These are phyloP conservation scores for Eucidaris tribuloides DNA, from an alignment of 35 echinoderm and acorn worm genomes.

Conservation along the genomic window DNA sequence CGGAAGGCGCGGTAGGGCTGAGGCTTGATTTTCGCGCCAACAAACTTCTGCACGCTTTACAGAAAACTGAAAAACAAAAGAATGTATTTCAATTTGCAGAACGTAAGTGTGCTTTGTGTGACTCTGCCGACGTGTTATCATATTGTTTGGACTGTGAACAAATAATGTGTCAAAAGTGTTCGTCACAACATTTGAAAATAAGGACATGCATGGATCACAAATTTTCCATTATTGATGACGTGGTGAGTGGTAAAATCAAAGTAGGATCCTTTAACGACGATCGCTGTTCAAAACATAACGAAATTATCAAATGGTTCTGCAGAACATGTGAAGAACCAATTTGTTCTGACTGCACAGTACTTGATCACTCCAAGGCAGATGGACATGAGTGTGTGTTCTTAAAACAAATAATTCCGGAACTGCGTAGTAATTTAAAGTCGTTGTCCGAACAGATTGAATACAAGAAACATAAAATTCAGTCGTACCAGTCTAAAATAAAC, in stretches of 20 bases:
- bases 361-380: conserved; percentile 15
- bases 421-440: not conserved
- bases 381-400: conserved; percentile 9
- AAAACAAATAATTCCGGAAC: not conserved
- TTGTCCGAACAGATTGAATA: not conserved
- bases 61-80: not conserved
- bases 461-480: too few relatives aligned
- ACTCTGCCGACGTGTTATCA: not conserved
- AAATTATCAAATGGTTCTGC: not conserved
- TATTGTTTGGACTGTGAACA: not conserved
- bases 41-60: conserved; percentile 1
- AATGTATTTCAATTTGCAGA: not conserved
- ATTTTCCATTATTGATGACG: not conserved
- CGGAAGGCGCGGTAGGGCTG: not conserved
- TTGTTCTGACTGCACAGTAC: conserved; percentile 9
- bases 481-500: too few relatives aligned
- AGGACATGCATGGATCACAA: not conserved
- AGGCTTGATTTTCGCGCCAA: conserved; percentile 3
- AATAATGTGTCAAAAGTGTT: not conserved
- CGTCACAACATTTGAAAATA: not conserved
- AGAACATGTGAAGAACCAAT: not conserved
- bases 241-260: not conserved
- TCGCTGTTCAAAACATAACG: not conserved
- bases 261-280: too few relatives aligned
- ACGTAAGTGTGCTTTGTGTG: not conserved